Base-by-base conservation (phyloP, 2,113 vertebrate genomes). In the Numida meleagris region DNA sequence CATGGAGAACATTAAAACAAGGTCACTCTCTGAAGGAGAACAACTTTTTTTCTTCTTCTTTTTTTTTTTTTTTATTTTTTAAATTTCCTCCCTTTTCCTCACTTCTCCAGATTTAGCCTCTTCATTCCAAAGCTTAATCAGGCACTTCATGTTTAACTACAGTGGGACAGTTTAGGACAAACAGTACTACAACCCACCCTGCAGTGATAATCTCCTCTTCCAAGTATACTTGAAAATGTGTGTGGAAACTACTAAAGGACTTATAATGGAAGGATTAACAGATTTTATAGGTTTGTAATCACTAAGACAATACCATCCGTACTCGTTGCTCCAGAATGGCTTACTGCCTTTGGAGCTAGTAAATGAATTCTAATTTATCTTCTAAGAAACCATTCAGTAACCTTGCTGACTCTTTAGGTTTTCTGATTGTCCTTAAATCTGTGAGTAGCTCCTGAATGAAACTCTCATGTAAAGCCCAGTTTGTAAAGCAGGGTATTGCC, bases 1-100 rank as follows among this genome's bases (percentile, higher is more conserved):
- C 33, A 55, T 97, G 97, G 96, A 97, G 97, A 98, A 97, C 97
- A 97, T 97, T 96, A 96, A 95, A 97, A 95, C 97, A 98, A 98
- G 98, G 98, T 98, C 98, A 96, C 93, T 97, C 89, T 95, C 78
- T 94, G 88, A 98, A 97, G 84, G 95, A 98, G 93, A 98, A 90
- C 40, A 59, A 82, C 79, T 96, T 96, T 86, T 78, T 23, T 18
- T 40, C 18, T 38, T 33, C 9, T 50, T 10, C 4, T 50, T 43
- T 68, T 34, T 77, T 53, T 86, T n/a, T 50, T 25, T 36, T 61
- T n/a, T n/a, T n/a, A n/a, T 34, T 77, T 53, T 86, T n/a, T 36
- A 46, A 46, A 50, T 74, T 86, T 51, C 25, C 17, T 45, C 7
- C 23, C 33, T 76, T 90, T 86, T 15, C 9, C 34, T 10, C 45